Evolutionary conservation across 2,113 vertebrate species (phyloP), one percentile per base, ranked within the genome.

Genomic region (Etia nguti): DNA sequence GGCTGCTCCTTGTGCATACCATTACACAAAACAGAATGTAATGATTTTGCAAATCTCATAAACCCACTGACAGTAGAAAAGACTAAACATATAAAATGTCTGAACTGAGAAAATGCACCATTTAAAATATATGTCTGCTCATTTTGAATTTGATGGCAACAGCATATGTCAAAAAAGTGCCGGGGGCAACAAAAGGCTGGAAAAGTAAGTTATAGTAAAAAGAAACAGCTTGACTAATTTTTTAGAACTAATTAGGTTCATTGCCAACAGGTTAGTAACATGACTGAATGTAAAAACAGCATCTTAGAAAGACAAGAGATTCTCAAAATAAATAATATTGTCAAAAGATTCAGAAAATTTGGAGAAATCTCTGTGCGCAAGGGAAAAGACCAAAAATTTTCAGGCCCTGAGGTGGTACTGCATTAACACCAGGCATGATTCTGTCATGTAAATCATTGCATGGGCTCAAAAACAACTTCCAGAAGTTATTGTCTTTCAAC

Each of bases 1-100:
- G 3, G 81, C 56, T 12, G 59, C 60, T 85, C 84, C 91, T 83
- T 52, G 57, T 94, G 92, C 68, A 84, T 87, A 83, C 36, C 88
- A 91, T 94, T 90, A 91, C 86, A 55, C 41, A 48, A 48, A 75
- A 75, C 41, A 48, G 9, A 75, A 48, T 75, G 6, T 20, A 75
- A 75, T 18, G 68, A 75, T 75, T 48, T 75, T 48, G 41, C 24
- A 48, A 29, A 48, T 75, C 15, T 75, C 24, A 75, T 29, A 18
- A 75, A 46, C 24, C 41, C 22, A 73, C 15, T 73, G 15, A 73
- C 41, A 73, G 13, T 46, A 73, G 22, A 46, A 46, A 13, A 48
- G 18, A 48, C 0, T 48, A 29, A 75, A 75, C 41, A 75, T 75
- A 48, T 48, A 18, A 48, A 73, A 29, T 75, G 24, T 48, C 41